phyloP scores from a whole-genome alignment of 2,113 vertebrate species.

The Acrocephalus kingi region DNA sequence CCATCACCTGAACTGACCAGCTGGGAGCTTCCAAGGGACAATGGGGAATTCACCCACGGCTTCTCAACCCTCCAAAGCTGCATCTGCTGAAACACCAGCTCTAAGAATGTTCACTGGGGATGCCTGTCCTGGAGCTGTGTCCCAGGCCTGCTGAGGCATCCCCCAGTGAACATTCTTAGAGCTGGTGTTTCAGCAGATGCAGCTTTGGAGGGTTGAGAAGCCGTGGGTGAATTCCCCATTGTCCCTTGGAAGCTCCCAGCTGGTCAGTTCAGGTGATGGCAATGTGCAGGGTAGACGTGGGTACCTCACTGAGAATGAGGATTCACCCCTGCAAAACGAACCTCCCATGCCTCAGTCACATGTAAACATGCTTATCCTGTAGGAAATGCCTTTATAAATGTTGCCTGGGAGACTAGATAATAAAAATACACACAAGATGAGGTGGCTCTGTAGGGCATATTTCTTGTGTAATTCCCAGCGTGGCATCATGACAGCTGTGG shows the following conservation, averaged over 20 bases:
- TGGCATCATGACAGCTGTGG: background rate
- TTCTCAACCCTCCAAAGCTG: background rate
- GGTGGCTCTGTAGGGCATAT: background rate
- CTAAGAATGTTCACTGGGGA: background rate
- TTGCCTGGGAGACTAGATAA: background rate
- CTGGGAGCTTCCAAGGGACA: background rate
- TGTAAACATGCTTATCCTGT: fast-evolving
- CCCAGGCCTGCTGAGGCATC: background rate
- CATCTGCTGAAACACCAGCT: background rate
- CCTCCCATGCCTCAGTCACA: fast-evolving
- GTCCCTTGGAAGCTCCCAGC: background rate
- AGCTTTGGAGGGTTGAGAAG: background rate
- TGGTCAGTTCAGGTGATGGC: background rate
- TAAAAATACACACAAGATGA: background rate
- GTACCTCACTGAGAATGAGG: background rate
- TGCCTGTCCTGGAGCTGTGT: background rate
- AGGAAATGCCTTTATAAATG: background rate
- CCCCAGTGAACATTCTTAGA: background rate
- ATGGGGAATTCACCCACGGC: background rate
- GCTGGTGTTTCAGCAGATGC: background rate
- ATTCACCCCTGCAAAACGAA: background rate
- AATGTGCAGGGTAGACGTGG: background rate
- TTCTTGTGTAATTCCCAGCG: background rate
- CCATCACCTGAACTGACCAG: background rate
- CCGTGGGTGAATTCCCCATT: no score